Base-by-base conservation (phyloP, 2,797 vertebrate species). In the Rallus crepitans region DNA sequence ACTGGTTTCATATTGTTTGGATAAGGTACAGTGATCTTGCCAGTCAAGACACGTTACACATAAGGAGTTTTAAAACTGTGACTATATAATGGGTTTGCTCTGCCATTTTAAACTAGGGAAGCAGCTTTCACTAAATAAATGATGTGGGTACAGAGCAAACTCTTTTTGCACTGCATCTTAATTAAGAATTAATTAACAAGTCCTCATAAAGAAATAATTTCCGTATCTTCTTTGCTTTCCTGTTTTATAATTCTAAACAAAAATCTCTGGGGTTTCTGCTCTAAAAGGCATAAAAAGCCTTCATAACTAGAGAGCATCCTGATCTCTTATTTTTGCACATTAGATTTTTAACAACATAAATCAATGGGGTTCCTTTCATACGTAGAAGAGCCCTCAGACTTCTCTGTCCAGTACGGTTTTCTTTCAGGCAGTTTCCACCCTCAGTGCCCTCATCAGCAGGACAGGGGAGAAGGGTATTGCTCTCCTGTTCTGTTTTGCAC, bases 131-230 rank as follows among this genome's bases (percentile, higher is more conserved):
- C 63, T 47, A 95, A 89, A 82, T 76, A 90, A 86, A 93, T 57
- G 0, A 73, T 82, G 70, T 55, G 56, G 25, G 15, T 79, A 77
- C 63, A 87, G 35, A 86, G 37, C 14, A 84, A 95, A 88, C 16
- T 84, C 91, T 76, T 95, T 86, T 90, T 80, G 64, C 64, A 64
- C 39, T 0, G 11, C 83, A 91, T 95, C 75, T 92, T 93, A 87
- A 94, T 89, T 79, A 91, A 81, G 89, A 95, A 79, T 93, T 95
- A 84, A 92, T 96, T 94, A 89, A 73, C 50, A 93, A 83, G 52
- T 89, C 23, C 15, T 73, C 80, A 84, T 73, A 94, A 90, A 89
- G 63, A 96, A 95, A 94, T 33, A 30, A 80, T 91, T 91, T 85
- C 48, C 12, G 6, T 20, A 79, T 89, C 75, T 63, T 83, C 71